Evolutionary conservation across 2,888 invertebrate genomes (phyloP).

Genomic region (Julus scandinavius): DNA sequence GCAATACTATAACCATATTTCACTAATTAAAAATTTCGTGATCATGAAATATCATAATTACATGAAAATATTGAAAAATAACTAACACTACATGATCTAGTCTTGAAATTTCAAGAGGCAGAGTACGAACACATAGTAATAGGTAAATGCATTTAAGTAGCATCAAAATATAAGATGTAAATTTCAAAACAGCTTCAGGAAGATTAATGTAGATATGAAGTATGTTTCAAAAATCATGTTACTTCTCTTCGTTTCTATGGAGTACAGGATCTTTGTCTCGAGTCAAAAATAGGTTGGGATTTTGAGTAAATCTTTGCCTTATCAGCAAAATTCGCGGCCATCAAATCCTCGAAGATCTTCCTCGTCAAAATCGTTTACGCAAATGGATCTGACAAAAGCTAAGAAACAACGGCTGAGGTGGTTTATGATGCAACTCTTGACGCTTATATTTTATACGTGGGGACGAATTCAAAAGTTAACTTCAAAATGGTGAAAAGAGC

Average conservation of each 20-base stretch:
- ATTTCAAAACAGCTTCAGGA: too few species aligned
- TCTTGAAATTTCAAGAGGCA: too few species aligned
- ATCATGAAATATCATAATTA: too few species aligned
- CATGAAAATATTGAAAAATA: too few species aligned
- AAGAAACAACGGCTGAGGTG: constrained; percentile 48
- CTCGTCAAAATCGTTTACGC: constrained; percentile 37
- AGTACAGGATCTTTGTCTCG: not conserved
- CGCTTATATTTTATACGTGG: constrained; percentile 16
- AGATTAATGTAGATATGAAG: too few species aligned
- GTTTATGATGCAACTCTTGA: constrained; percentile 28
- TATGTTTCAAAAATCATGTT: not conserved
- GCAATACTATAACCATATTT: too few species aligned
- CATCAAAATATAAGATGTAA: too few species aligned
- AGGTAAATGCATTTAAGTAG: too few species aligned
- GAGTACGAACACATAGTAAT: too few species aligned
- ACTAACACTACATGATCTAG: too few species aligned
- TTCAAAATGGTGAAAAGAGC: too few species aligned
- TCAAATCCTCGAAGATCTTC: constrained; percentile 49
- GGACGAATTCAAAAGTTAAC: not conserved
- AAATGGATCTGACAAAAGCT: constrained; percentile 51
- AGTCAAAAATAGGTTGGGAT: not conserved
- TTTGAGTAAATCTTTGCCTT: constrained; percentile 48
- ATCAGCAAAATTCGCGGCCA: constrained; percentile 23
- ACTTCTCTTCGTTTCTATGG: not conserved
- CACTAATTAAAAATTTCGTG: too few species aligned